phyloP scores from a whole-genome alignment of 2,113 vertebrate species.

The Platichthys stellatus region DNA sequence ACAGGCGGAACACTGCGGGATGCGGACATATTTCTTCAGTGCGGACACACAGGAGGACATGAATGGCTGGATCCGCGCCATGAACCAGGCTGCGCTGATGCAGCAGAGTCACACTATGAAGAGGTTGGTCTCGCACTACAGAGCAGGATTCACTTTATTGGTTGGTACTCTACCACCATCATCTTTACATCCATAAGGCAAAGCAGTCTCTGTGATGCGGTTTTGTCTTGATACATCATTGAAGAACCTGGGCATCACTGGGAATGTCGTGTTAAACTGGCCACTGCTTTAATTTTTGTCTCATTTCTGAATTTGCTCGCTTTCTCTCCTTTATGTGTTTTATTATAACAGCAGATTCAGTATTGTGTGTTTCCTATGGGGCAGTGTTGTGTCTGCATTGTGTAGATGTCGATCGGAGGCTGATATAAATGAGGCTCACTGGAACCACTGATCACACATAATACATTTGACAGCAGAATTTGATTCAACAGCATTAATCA shows the following conservation, averaged over 20 bases:
- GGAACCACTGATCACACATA: background rate
- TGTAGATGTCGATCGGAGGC: background rate
- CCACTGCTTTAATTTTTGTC: background rate
- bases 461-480: background rate
- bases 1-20: conserved; percentile 93
- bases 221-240: background rate
- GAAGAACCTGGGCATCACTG: background rate
- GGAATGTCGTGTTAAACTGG: too few species aligned
- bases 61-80: conserved; percentile 95
- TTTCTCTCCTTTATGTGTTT: background rate
- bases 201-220: conserved; percentile 4
- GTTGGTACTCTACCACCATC: background rate
- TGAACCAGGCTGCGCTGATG: conserved; percentile 98
- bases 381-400: background rate
- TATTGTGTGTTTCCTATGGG: conserved; percentile 11
- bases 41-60: conserved; percentile 98
- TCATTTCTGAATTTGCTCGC: background rate
- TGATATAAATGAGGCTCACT: conserved; percentile 8
- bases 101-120: conserved; percentile 91
- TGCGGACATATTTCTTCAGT: conserved; percentile 98
- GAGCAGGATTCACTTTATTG: conserved; percentile 31
- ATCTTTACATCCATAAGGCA: conserved; percentile 7
- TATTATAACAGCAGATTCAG: too few species aligned
- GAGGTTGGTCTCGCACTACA: conserved; percentile 84
- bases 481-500: background rate